Evolutionary conservation across 2,797 vertebrate genomes (phyloP).

Genomic region (Merluccius polli): DNA sequence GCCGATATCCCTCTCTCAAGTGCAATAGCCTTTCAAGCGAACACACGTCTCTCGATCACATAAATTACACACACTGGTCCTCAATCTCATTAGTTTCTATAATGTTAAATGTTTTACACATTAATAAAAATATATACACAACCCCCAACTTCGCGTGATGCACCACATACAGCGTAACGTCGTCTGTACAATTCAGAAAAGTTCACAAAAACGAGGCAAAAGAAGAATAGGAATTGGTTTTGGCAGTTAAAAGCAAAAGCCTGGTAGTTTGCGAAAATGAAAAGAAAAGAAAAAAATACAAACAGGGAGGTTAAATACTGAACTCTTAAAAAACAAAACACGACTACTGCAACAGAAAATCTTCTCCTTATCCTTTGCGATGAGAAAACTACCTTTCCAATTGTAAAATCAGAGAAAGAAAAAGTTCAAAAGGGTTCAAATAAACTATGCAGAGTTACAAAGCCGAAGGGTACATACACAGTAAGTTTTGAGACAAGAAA

Average conservation of each 20-base stretch:
- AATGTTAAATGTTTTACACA: conserved; percentile 73
- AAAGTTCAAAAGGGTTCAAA: conserved; percentile 42
- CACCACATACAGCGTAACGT: conserved; percentile 63
- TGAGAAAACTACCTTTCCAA: conserved; percentile 8
- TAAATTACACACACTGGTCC: conserved; percentile 65
- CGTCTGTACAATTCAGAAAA: conserved; percentile 63
- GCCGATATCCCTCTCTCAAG: conserved; percentile 41
- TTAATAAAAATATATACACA: conserved; percentile 69
- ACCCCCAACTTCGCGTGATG: conserved; percentile 57
- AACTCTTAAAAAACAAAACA: conserved; percentile 48
- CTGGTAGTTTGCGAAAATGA: conserved; percentile 40
- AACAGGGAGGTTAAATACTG: conserved; percentile 61
- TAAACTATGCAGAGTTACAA: conserved; percentile 41
- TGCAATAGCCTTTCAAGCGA: conserved; percentile 47
- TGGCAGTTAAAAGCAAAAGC: conserved; percentile 64
- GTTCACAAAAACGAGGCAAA: conserved; percentile 52
- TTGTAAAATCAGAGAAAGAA: conserved; percentile 26
- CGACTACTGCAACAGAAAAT: conserved; percentile 33
- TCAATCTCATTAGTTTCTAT: conserved; percentile 63
- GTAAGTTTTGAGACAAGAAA: conserved; percentile 43
- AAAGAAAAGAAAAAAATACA: conserved; percentile 38
- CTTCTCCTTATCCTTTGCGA: conserved; percentile 28
- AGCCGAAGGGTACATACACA: conserved; percentile 50
- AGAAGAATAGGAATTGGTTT: conserved; percentile 24
- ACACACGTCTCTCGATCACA: conserved; percentile 36